These are phyloP conservation scores for Rhinichthys osculus DNA, from an alignment of 2,797 vertebrate species.

Conservation along the genomic window DNA sequence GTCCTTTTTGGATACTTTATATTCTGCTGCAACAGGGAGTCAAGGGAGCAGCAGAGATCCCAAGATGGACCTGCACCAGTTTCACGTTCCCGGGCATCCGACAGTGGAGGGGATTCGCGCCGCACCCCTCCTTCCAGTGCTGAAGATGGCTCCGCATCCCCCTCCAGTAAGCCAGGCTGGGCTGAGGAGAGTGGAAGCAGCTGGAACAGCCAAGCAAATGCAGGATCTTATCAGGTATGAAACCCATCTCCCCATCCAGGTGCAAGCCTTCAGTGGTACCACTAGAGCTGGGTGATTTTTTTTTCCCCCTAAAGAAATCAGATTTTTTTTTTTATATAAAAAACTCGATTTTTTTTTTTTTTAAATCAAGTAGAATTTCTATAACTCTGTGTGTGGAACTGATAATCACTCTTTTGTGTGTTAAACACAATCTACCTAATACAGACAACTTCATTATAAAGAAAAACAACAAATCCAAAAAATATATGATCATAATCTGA, in stretches of 20 bases:
- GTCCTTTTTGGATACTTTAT: not conserved
- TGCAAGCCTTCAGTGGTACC: not conserved
- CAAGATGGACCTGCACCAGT: constrained; percentile 70
- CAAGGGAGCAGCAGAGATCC: constrained; percentile 74
- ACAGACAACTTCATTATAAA: too few species aligned
- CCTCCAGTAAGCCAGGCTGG: constrained; percentile 86
- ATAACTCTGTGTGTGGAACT: too few species aligned
- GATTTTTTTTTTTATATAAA: too few species aligned
- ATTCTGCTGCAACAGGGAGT: constrained; percentile 43
- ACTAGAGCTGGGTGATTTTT: too few species aligned
- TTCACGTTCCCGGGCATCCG: constrained; percentile 74
- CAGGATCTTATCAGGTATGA: constrained; percentile 83
- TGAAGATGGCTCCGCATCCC: constrained; percentile 77
- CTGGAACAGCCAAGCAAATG: constrained; percentile 76
- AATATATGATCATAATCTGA: too few species aligned
- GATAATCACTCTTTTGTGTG: too few species aligned
- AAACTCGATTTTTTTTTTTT: too few species aligned
- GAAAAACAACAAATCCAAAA: too few species aligned
- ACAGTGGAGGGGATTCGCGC: constrained; percentile 75
- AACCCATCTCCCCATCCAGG: not conserved
- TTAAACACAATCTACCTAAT: too few species aligned
- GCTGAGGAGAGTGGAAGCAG: constrained; percentile 82
- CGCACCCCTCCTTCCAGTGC: constrained; percentile 74
- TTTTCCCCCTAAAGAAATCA: too few species aligned
- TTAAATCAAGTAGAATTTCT: too few species aligned